Base-by-base conservation (phyloP, 2,797 vertebrate genomes). In the Euthynnus affinis region DNA sequence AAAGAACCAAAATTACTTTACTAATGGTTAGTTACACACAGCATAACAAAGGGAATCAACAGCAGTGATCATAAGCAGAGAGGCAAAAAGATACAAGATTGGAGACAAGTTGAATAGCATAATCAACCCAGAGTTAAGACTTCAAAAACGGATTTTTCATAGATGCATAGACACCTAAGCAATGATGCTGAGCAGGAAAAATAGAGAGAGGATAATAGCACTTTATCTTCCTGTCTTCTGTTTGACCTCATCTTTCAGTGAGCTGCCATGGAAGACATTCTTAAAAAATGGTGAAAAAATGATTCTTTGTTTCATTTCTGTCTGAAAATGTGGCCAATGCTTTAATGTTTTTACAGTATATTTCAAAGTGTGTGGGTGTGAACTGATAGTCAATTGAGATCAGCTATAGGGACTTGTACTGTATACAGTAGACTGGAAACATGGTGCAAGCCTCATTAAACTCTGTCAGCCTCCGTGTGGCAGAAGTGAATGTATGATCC, bases 41-140 rank as follows among this genome's bases (percentile, higher is more conserved):
- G 12, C 46, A 18, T 18, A 48, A 80, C 64, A 61, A 59, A 62
- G 61, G 46, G 15, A 69, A 87, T 90, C 80, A 34, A 87, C 84
- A 81, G 49, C 18, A 3, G 1, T 2, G 12, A 63, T 83, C 6
- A 1, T 75, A 61, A 72, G 63, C 61, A 42, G 25, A 3, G 58
- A 32, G 22, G 23, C 20, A 66, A 66, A 62, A 73, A 20, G 15
- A 20, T 67, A 14, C n/a, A 18, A 59, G 71, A 62, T 9, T 53
- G 71, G 42, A 3, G 59, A 37, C 74, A 58, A 40, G 51, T 63
- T 61, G 57, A 80, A 78, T 55, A 42, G 58, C 44, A 40, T 60
- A 72, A 83, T 87, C 52, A 85, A 55, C 51, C 56, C 17, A 17
- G 25, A 44, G 34, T 34, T 23, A 22, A 12, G 58, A 56, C 55